Base-by-base conservation (phyloP, 2,797 vertebrate species). In the Centropyge bicolor region DNA sequence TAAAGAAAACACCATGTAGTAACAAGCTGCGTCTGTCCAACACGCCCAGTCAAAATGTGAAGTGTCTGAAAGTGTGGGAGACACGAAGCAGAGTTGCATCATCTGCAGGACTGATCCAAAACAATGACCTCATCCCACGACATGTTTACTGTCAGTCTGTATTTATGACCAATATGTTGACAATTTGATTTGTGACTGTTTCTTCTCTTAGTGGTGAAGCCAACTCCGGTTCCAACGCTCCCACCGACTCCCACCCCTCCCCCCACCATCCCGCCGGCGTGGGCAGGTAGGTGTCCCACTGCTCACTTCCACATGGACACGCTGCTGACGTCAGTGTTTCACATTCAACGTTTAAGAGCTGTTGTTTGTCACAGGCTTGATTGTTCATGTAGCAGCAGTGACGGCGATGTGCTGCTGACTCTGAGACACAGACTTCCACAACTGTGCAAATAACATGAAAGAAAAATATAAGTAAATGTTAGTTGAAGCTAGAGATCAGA, bases 191-290 rank as follows among this genome's bases (percentile, higher is more conserved):
- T 31, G 7, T 14, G 0, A 8, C 14, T 64, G 17, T 61, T 12
- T 69, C 82, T 64, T 61, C 51, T 62, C 49, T 27, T 82, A 99
- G 98, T 96, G 76, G 77, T 97, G 77, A 97, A 98, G 86, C 98
- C 98, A 55, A 99, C 98, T 8, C 96, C 97, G 14, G 94, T 94
- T 12, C 98, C 98, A 20, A 98, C 98, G 0, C 88, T 91, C 8
- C 97, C 98, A 0, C 98, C 98, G 2, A 97, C 98, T 3, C 97
- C 97, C 10, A 95, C 96, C 8, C 97, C 97, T 5, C 97, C 97
- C 14, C 98, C 98, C 43, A 99, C 98, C 45, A 97, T 99, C 55
- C 98, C 98, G 59, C 98, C 98, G 0, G 97, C 95, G 27, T 96
- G 97, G 77, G 96, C 97, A 80, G 98, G 98, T 99, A 92, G 92